Base-by-base conservation (phyloP, 1,140 invertebrate genomes). In the Diabrotica virgifera region DNA sequence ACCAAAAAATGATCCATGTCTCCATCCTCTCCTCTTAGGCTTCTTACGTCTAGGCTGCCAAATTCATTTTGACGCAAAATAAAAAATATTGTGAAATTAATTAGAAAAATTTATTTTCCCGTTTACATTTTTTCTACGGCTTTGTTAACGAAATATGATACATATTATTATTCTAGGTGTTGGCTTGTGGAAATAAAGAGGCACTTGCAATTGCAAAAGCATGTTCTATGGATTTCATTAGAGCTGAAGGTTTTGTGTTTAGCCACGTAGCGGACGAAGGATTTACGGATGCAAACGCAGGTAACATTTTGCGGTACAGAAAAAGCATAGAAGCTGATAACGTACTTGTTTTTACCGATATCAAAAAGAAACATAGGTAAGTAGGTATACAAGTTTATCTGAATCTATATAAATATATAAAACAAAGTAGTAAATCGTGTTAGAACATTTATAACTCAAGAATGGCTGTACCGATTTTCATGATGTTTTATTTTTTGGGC, bases 291-390 rank as follows among this genome's bases (percentile, higher is more conserved):
- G 87, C 89, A 6, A 90, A 88, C 80, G 92, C 92, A 37, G 93
- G 91, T 0, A 72, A 80, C 51, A 73, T 95, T 36, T 71, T 94
- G 8, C 77, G 93, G 61, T 94, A 92, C 75, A 78, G 92, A 36
- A 85, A 80, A 70, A 71, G 81, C 12, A 90, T 95, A 62, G 85
- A 83, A 50, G 90, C 91, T 8, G 83, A 92, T 36, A 70, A 90
- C 74, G 78, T 95, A 7, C 74, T 86, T 5, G 79, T 94, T 11
- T 88, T 93, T 62, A 85, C 88, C 3, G 93, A 95, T 81, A 85
- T 95, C 5, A 95, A 95, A 74, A 95, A 95, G 74, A 95, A 95
- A 76, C 92, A 95, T 74, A 90, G 87, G 88, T 89, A 72, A 69
- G 56, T 89, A 72, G 66, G 56, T 53, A 52, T 24, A 4, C 24